Conservation (phyloP, 2,113 vertebrate species). For the Oncorhynchus kisutch region DNA sequence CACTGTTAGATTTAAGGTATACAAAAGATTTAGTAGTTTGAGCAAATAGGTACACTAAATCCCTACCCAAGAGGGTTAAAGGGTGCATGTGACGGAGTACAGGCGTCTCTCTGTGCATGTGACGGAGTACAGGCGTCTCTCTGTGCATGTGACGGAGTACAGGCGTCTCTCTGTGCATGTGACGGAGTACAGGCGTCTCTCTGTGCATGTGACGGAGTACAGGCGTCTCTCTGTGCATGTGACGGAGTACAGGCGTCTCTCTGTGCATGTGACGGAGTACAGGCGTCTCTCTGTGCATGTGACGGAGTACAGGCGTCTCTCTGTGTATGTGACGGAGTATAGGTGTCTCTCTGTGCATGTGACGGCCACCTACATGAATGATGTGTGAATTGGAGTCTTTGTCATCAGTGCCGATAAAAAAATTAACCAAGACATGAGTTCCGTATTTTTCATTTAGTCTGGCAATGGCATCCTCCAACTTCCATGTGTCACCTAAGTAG, state of each 20-base stretch:
- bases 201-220: neutral
- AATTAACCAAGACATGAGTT: conserved; percentile 86
- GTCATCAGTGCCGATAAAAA: conserved; percentile 90
- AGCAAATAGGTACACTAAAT: too few species aligned
- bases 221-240: too few species aligned
- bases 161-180: neutral
- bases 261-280: neutral
- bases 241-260: too few species aligned
- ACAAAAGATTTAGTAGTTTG: too few species aligned
- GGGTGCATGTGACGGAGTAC: too few species aligned
- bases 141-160: too few species aligned
- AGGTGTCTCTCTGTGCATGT: neutral
- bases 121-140: too few species aligned
- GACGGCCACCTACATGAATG: conserved; percentile 85
- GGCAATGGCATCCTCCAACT: conserved; percentile 81
- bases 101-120: too few species aligned
- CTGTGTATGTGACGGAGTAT: neutral
- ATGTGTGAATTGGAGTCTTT: conserved; percentile 86
- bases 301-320: too few species aligned
- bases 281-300: too few species aligned
- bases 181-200: neutral
- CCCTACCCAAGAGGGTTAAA: too few species aligned
- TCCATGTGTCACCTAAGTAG: conserved; percentile 79
- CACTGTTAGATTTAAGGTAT: too few species aligned
- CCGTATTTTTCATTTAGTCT: conserved; percentile 85